Base-by-base conservation (phyloP, 2,888 invertebrate species). In the Drepana falcataria region DNA sequence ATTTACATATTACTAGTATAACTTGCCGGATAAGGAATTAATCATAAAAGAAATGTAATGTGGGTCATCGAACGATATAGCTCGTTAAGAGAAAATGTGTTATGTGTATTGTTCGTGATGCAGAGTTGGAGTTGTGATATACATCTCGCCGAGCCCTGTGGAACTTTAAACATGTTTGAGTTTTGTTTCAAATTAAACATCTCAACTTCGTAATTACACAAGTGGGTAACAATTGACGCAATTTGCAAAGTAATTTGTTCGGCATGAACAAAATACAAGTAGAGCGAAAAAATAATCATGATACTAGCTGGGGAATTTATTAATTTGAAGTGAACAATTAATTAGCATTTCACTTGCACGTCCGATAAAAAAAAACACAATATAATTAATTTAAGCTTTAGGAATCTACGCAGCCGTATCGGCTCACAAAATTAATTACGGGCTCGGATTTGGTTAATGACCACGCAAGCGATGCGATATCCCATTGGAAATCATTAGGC, bases 371-470 rank as follows among this genome's bases (percentile, higher is more conserved):
- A 51, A 49, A 49, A 51, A 51, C 34, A 51, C 33, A 40, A 40
- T 9, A 41, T 51, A 33, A 40, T 40, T n/a, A n/a, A n/a, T n/a
- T n/a, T n/a, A n/a, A 51, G 35, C 35, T 49, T 51, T 51, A 40
- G 49, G 35, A 51, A 47, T 21, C 51, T 47, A 34, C 56, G 48
- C 53, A 59, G 58, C 55, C 57, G 59, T 61, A 68, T 69, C 61
- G 63, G 61, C 65, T 60, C 53, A 59, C 69, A 64, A 71, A 75
- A 75, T 73, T 72, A 78, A 83, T 84, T 81, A 80, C 83, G 79
- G 77, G 76, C 69, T 68, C 69, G 69, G 71, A 78, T 80, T 81
- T 75, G 71, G 73, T 74, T 78, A 81, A 81, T 78, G 77, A 68
- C 63, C 66, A 64, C 55, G 59, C 59, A 44, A 53, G 63, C 65